phyloP scores from a whole-genome alignment of 2,797 vertebrate genomes.

The Euphonia xanthogaster region DNA sequence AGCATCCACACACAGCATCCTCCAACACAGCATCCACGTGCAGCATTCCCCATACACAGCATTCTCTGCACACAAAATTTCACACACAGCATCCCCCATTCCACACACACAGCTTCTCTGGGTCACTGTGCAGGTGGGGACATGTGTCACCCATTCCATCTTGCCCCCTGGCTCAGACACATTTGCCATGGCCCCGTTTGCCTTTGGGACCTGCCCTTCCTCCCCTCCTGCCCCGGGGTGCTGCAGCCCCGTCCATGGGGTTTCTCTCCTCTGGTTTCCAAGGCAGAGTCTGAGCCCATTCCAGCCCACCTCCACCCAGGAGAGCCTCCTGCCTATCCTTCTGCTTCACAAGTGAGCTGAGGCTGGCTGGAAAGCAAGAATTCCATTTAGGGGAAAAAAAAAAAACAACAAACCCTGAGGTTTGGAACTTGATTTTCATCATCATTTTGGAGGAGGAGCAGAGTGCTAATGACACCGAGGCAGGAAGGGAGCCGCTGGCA shows the following conservation, averaged over 20 bases:
- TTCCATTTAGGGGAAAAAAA: background rate
- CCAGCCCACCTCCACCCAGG: background rate
- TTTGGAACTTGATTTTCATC: slow-evolving; percentile 41
- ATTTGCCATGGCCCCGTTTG: rapidly evolving
- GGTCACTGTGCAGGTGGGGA: rapidly evolving
- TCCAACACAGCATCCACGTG: too few species aligned
- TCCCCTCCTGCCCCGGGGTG: background rate
- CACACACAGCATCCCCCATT: background rate
- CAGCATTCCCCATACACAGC: background rate
- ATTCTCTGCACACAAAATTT: background rate
- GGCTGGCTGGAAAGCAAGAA: slow-evolving; percentile 37
- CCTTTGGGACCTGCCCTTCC: background rate
- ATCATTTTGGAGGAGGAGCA: background rate
- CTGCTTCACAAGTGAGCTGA: background rate
- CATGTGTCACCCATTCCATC: background rate
- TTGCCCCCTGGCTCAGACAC: background rate
- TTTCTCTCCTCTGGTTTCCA: background rate
- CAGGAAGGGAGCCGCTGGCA: background rate
- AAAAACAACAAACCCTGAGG: background rate
- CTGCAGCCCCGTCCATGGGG: rapidly evolving
- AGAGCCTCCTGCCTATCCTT: background rate
- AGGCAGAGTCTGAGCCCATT: rapidly evolving
- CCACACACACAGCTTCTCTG: background rate
- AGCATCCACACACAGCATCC: too few species aligned
- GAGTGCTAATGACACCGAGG: background rate